Percentiles rank a stretch among this genome's conserved stretches.
These are phyloP conservation scores for Channa maculata DNA, from an alignment of 2,113 vertebrate genomes.

Conservation along the genomic window DNA sequence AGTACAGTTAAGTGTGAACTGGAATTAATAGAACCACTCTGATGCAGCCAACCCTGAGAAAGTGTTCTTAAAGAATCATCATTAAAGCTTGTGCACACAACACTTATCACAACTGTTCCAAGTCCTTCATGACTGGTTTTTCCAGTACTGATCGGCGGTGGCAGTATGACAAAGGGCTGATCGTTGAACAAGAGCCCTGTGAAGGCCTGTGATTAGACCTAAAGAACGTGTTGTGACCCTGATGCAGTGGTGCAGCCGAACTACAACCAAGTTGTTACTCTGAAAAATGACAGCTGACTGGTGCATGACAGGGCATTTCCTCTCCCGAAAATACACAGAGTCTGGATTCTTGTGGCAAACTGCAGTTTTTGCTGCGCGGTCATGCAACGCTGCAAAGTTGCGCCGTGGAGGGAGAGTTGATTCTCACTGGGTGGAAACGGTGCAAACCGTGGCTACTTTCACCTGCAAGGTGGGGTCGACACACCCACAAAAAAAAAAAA, in stretches of 20 bases:
- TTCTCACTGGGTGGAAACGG: background rate
- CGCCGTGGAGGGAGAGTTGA: conserved; percentile 27
- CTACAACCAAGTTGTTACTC: conserved; percentile 13
- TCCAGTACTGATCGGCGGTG: conserved; percentile 54
- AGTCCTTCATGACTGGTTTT: conserved; percentile 56
- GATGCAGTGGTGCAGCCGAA: background rate
- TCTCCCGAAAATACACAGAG: conserved; percentile 23
- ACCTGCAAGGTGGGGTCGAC: conserved; percentile 53
- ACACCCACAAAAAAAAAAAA: conserved; percentile 41
- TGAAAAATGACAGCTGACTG: conserved; percentile 22
- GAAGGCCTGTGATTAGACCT: conserved; percentile 60
- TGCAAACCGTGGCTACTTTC: conserved; percentile 26
- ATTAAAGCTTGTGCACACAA: conserved; percentile 44
- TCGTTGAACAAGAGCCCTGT: conserved; percentile 43
- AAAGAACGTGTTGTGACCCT: conserved; percentile 9
- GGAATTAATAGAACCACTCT: background rate
- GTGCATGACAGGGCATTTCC: conserved; percentile 46
- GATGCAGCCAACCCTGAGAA: conserved; percentile 19
- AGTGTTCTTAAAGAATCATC: background rate
- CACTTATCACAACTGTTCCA: conserved; percentile 42
- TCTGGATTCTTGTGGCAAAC: conserved; percentile 21
- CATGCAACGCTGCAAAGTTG: background rate
- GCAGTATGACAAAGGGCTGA: conserved; percentile 49
- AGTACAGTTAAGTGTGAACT: conserved; percentile 7
- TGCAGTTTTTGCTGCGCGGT: background rate